Percentiles rank a stretch among this genome's conserved stretches.
These are phyloP conservation scores for Drosophila orena DNA, from an alignment of 1,140 invertebrate genomes.

Conservation along the genomic window DNA sequence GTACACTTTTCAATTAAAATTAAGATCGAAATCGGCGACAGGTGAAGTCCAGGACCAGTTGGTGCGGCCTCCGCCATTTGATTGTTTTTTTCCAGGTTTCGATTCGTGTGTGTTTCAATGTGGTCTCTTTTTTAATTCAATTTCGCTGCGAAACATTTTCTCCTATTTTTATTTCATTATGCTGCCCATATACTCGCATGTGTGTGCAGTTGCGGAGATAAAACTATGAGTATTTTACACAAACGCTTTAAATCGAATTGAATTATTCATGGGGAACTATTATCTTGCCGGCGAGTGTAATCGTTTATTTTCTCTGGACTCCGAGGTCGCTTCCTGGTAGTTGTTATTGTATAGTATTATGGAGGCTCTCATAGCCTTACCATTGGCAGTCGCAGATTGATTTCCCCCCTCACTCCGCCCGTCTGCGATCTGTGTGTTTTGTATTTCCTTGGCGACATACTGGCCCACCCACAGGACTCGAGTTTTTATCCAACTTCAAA, in stretches of 20 bases:
- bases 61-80: slow-evolving; percentile 54
- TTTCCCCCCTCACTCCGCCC: slow-evolving; percentile 50
- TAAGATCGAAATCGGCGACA: slow-evolving; percentile 61
- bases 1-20: slow-evolving; percentile 74
- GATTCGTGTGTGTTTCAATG: slow-evolving; percentile 36
- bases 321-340: slow-evolving; percentile 33
- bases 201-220: slow-evolving; percentile 3
- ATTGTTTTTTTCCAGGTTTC: slow-evolving; percentile 70
- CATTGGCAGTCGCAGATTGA: slow-evolving; percentile 67
- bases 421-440: slow-evolving; percentile 51
- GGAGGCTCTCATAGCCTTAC: slow-evolving; percentile 45
- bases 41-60: slow-evolving; percentile 52
- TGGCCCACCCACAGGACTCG: slow-evolving; percentile 48
- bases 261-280: slow-evolving; percentile 2
- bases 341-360: slow-evolving; percentile 54
- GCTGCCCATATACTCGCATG: slow-evolving; percentile 8
- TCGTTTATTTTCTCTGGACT: slow-evolving; percentile 33
- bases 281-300: slow-evolving; percentile 16
- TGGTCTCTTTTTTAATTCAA: slow-evolving; percentile 36
- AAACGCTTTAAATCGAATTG: neutral
- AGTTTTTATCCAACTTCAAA: slow-evolving; percentile 78
- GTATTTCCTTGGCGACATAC: slow-evolving; percentile 84
- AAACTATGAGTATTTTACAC: neutral
- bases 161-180: slow-evolving; percentile 77
- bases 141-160: slow-evolving; percentile 42